These are phyloP conservation scores for Corythoichthys intestinalis DNA, from an alignment of 2,113 vertebrate species.

Conservation along the genomic window DNA sequence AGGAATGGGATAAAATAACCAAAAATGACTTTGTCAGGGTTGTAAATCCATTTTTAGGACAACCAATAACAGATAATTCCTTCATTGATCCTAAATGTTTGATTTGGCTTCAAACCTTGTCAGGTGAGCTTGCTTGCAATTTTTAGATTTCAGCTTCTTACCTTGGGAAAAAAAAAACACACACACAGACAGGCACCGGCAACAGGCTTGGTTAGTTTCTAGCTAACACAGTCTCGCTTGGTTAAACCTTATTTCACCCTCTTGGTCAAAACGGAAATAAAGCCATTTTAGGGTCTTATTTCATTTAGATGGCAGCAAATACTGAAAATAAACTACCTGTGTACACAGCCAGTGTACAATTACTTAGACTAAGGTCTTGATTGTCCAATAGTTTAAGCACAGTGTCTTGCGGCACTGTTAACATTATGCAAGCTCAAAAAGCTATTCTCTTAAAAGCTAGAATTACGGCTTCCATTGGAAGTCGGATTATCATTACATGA, in stretches of 20 bases:
- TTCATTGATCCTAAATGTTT: slow-evolving; percentile 40
- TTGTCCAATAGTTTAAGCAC: background rate
- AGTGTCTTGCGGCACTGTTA: slow-evolving; percentile 6
- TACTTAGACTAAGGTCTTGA: background rate
- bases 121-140: slow-evolving; percentile 16
- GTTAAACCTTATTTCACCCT: slow-evolving; percentile 29
- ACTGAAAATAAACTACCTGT: background rate
- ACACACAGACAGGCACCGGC: slow-evolving; percentile 11
- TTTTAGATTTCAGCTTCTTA: slow-evolving; percentile 33
- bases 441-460: slow-evolving; percentile 19
- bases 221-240: slow-evolving; percentile 13
- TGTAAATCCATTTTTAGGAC: slow-evolving; percentile 8
- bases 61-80: slow-evolving; percentile 43
- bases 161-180: background rate
- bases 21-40: too few species aligned
- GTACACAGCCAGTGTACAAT: background rate
- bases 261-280: slow-evolving; percentile 6
- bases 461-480: slow-evolving; percentile 40
- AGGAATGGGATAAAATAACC: too few species aligned
- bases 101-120: slow-evolving; percentile 37
- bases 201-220: slow-evolving; percentile 17
- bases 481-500: slow-evolving; percentile 40
- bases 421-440: slow-evolving; percentile 17
- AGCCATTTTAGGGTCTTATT: slow-evolving; percentile 13
- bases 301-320: slow-evolving; percentile 10